These are phyloP conservation scores for Agelastica alni DNA, from an alignment of 2,888 invertebrate genomes.

Conservation along the genomic window DNA sequence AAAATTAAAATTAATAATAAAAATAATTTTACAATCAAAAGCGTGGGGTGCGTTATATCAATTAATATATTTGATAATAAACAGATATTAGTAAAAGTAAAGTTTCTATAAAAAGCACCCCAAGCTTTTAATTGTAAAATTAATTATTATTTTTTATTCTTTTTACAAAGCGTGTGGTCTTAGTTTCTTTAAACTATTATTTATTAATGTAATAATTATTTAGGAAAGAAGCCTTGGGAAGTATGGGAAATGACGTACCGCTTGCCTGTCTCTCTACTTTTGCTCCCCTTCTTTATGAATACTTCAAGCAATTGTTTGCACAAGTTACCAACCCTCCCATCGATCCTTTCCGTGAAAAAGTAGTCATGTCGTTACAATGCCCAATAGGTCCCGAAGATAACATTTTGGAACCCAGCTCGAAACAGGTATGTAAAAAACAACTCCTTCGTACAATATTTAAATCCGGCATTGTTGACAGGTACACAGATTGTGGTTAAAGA, in stretches of 20 bases:
- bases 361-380: constrained; percentile 97
- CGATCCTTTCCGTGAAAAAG: constrained; percentile 97
- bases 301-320: constrained; percentile 98
- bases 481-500: constrained; percentile 88
- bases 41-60: too few relatives aligned
- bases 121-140: not conserved
- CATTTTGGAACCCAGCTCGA: constrained; percentile 84
- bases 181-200: too few relatives aligned
- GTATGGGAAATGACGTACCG: constrained; percentile 99
- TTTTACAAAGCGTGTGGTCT: too few relatives aligned
- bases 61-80: too few relatives aligned
- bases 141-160: not conserved
- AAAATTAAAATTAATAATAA: too few relatives aligned
- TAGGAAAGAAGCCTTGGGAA: constrained; percentile 97
- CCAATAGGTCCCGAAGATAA: constrained; percentile 97
- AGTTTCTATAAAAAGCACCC: too few relatives aligned
- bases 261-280: constrained; percentile 94
- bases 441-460: too few relatives aligned
- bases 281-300: constrained; percentile 93
- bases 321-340: constrained; percentile 99
- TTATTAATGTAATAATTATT: too few relatives aligned
- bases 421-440: constrained; percentile 67
- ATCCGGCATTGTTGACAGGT: too few relatives aligned
- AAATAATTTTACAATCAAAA: too few relatives aligned
- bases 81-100: too few relatives aligned